phyloP scores from a whole-genome alignment of 2,888 invertebrate species.

The Drosophila paranaensis region DNA sequence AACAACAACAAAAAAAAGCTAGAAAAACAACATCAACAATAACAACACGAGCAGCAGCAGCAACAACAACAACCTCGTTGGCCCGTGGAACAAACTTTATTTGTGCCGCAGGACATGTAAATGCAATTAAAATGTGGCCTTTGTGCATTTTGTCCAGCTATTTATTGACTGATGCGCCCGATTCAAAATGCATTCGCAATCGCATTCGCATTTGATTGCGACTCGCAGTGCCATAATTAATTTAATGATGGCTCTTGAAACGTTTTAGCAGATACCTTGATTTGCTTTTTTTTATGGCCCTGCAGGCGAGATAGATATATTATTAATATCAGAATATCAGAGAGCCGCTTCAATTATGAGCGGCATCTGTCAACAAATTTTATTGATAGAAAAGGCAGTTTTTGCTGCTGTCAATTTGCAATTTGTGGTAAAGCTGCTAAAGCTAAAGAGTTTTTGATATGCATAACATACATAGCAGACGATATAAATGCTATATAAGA shows the following conservation, averaged over 20 bases:
- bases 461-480: no score
- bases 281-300: background rate
- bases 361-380: no score
- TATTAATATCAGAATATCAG: background rate
- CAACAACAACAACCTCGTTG: constrained; percentile 19
- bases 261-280: constrained; percentile 4
- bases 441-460: background rate
- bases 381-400: background rate
- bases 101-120: constrained; percentile 75
- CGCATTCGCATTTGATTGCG: constrained; percentile 56
- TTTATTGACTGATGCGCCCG: constrained; percentile 59
- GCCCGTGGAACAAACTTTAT: constrained; percentile 16
- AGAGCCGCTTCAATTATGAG: background rate
- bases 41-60: constrained; percentile 48
- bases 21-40: constrained; percentile 42
- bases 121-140: constrained; percentile 76
- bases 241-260: constrained; percentile 57
- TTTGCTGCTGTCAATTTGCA: background rate
- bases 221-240: constrained; percentile 63
- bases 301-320: background rate
- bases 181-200: constrained; percentile 36
- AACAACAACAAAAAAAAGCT: constrained; percentile 19
- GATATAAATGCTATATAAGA: no score
- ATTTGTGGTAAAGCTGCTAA: background rate
- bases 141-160: constrained; percentile 41